A percentile compares a stretch with the other conserved stretches of the same genome.
Evolutionary conservation across 2,888 invertebrate genomes (phyloP).

Genomic region (Heliconius aoede): DNA sequence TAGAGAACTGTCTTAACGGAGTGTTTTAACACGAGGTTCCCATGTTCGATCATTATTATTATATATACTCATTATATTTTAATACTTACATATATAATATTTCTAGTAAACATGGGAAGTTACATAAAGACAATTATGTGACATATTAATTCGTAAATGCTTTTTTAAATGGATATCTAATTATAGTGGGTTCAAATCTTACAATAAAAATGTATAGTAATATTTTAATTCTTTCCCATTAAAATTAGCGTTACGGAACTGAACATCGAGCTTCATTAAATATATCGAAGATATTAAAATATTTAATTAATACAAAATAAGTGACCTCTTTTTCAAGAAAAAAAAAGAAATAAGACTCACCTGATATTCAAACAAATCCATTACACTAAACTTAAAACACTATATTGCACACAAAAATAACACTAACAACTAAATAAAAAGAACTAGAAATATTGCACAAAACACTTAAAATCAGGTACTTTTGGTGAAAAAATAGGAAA

Average conservation of each 20-base stretch:
- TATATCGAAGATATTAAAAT: neutral
- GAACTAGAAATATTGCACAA: conserved; percentile 79
- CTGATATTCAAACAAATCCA: conserved; percentile 80
- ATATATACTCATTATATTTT: neutral
- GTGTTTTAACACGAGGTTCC: too few relatives aligned
- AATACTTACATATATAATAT: neutral
- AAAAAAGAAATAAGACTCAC: conserved; percentile 56
- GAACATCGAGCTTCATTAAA: neutral
- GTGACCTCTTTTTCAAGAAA: neutral
- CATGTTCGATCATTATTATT: too few relatives aligned
- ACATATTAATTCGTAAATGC: conserved; percentile 7
- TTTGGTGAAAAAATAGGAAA: conserved; percentile 1
- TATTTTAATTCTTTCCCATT: neutral
- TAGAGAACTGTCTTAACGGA: too few relatives aligned
- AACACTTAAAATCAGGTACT: conserved; percentile 50
- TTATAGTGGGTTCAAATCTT: neutral
- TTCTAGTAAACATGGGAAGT: neutral
- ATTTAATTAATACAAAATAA: neutral
- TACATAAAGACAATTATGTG: conserved; percentile 1
- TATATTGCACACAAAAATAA: conserved; percentile 68
- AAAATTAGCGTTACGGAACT: neutral
- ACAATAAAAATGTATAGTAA: neutral
- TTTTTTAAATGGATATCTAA: neutral
- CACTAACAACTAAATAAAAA: conserved; percentile 39
- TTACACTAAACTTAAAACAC: conserved; percentile 53